Evolutionary conservation across 2,797 vertebrate genomes (phyloP), one percentile per base, ranked within the genome.

Genomic region (Nannoperca australis): DNA sequence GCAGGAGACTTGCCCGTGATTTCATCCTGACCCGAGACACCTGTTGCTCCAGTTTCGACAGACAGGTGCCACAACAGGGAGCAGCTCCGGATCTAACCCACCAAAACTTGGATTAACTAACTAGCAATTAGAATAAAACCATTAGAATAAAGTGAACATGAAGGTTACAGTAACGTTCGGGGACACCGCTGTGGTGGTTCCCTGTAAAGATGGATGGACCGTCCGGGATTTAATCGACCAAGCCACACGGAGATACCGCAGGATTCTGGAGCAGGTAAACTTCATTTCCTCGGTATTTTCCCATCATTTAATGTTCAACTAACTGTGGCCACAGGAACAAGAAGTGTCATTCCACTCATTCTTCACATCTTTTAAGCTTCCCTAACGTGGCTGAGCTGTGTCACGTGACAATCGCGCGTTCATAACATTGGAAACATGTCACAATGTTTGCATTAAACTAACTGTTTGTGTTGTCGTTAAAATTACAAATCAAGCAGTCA

Each of bases 161-260:
- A 98, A 98, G 91, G 98, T 98, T 47, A 98, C 97, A 0, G 97
- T 98, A 20, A 97, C 94, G 71, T 99, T 99, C 84, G 96, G 97
- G 70, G 81, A 92, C 83, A 98, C 96, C 0, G 90, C 94, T 4
- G 97, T 98, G 84, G 97, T 99, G 71, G 97, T 99, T 61, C 97
- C 97, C 68, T 98, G 97, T 79, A 97, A 96, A 88, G 88, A 94
- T 54, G 96, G 92, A 30, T 97, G 96, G 96, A 96, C 93, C 2
- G 96, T 99, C 12, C 89, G 95, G 81, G 97, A 97, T 79, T 88
- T 99, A 68, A 90, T 95, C 15, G 95, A 96, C 7, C 98, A 98
- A 91, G 97, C 97, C 27, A 95, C 96, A 12, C 96, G 97, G 83
- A 95, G 97, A 11, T 98, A 97, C 94, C 95, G 93, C 67, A 95